Percentiles rank a stretch among this genome's conserved stretches.
Conservation (phyloP, 2,113 vertebrate genomes). For the Lanius ludovicianus region DNA sequence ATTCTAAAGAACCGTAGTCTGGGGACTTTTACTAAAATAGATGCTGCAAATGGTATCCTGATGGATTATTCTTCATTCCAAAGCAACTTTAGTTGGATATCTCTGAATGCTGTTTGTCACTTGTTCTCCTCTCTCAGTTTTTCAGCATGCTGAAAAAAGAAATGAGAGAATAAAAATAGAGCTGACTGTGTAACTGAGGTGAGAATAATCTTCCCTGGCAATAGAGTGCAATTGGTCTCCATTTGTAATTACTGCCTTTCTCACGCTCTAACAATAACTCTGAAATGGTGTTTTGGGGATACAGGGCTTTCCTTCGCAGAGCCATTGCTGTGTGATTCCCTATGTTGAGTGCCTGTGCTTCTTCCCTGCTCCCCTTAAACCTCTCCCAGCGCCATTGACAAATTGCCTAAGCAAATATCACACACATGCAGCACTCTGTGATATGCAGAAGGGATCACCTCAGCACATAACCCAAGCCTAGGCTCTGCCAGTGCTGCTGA, state of each 20-base stretch:
- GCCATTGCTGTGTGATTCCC: neutral
- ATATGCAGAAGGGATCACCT: neutral
- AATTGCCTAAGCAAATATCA: neutral
- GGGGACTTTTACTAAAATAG: slow-evolving; percentile 18
- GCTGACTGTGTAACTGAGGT: neutral
- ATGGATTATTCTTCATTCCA: neutral
- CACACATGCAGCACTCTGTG: neutral
- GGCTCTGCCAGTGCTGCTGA: neutral
- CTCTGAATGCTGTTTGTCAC: slow-evolving; percentile 32
- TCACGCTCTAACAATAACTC: neutral
- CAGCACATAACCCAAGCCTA: neutral
- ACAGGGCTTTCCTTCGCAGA: neutral
- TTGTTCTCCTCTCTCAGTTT: slow-evolving; percentile 7
- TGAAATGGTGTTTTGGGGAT: neutral
- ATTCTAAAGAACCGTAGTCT: neutral
- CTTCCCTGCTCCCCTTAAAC: neutral
- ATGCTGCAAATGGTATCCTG: neutral
- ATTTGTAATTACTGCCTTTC: slow-evolving; percentile 32
- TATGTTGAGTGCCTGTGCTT: neutral
- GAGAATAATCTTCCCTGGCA: slow-evolving; percentile 35
- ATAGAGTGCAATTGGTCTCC: neutral
- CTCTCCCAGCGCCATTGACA: neutral
- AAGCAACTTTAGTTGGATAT: slow-evolving; percentile 29
- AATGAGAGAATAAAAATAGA: slow-evolving; percentile 43
- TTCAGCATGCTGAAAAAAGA: slow-evolving; percentile 28